Percentiles rank a stretch among this genome's conserved stretches.
Conservation (phyloP, 2,888 invertebrate genomes). For the Machimus atricapillus region DNA sequence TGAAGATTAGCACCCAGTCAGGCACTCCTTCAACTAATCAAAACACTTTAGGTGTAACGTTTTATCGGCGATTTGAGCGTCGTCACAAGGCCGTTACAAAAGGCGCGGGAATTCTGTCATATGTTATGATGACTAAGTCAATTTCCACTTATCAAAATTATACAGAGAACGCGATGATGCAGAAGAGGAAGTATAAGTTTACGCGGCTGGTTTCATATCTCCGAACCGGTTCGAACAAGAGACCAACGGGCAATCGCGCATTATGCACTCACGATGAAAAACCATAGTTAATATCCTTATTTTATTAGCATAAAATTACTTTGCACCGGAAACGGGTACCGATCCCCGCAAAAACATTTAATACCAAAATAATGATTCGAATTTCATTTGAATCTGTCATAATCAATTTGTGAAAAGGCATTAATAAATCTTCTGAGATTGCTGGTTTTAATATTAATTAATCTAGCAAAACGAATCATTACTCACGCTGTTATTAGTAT, state of each 20-base stretch:
- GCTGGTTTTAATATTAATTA: neutral
- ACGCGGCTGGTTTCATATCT: neutral
- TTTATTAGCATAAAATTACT: neutral
- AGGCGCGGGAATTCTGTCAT: neutral
- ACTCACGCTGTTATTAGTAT: no score
- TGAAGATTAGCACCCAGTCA: neutral
- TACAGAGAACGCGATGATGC: neutral
- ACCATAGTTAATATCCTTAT: neutral
- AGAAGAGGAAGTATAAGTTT: neutral
- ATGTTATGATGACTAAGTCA: neutral
- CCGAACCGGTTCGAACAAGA: neutral
- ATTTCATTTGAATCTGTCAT: neutral
- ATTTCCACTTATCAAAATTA: neutral
- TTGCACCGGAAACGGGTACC: neutral
- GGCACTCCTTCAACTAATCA: neutral
- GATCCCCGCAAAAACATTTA: neutral
- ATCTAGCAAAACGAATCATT: no score
- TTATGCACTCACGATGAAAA: neutral
- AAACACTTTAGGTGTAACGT: neutral
- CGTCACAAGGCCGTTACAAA: neutral
- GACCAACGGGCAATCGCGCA: neutral
- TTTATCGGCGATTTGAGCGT: neutral
- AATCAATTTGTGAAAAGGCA: neutral
- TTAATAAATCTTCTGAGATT: neutral
- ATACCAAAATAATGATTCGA: neutral